Base-by-base conservation (phyloP, 1,140 invertebrate genomes). In the Sarcophaga peregrina region DNA sequence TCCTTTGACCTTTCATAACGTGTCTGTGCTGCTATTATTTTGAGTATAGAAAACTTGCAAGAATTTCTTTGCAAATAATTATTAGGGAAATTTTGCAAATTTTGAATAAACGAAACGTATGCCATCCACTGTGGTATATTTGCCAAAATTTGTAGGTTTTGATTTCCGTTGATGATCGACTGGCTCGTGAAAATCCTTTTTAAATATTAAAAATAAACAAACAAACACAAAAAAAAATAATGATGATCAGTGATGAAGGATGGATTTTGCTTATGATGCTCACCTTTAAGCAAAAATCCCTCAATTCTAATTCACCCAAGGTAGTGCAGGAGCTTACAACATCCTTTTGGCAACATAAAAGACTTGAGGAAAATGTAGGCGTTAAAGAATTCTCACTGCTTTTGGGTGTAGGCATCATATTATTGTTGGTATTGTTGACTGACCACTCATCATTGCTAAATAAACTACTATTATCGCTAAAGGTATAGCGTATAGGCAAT, bases 401-500 rank as follows among this genome's bases (percentile, higher is more conserved):
- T 68, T 62, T 68, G 25, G 82, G 75, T 7, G 25, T 37, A 4
- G 25, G 25, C 25, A 37, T 37, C 25, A 37, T 37, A 4, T 37
- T 37, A 37, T 37, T 37, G n/a, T n/a, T n/a, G n/a, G n/a, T n/a
- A 37, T 1, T 37, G 25, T 37, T 50, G 81, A 15, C 8, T 10
- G 47, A 72, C 2, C 20, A 48, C 25, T 48, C 82, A 52, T 25
- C 48, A 11, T 8, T 54, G 20, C 46, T 47, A 81, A 83, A 83
- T 20, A 83, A 50, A 52, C 78, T 83, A 46, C n/a, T 68, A 37
- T 37, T 37, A 74, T 83, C 83, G 50, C 78, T 83, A n/a, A 83
- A 74, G 13, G 83, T 83, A 68, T 83, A 83, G 20, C 83, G 76
- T 83, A 83, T 83, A 4, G 83, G 83, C 20, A 83, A 52, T n/a